A percentile compares a stretch with the other conserved stretches of the same genome.
These are phyloP conservation scores for Tachycineta bicolor DNA, from an alignment of 2,113 vertebrate genomes.

Conservation along the genomic window DNA sequence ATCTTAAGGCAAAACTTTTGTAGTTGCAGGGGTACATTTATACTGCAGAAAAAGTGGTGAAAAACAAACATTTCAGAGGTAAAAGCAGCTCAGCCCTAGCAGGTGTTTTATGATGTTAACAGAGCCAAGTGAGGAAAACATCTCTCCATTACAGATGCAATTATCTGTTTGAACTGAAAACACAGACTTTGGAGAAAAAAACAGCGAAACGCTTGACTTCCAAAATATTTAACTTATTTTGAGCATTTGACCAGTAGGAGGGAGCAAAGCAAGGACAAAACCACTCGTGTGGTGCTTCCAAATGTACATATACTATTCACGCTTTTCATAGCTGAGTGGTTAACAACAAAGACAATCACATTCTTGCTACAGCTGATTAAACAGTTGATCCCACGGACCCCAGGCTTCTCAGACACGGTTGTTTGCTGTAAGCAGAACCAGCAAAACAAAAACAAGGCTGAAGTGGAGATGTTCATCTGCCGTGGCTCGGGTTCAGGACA, in stretches of 20 bases:
- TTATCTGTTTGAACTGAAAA: conserved; percentile 32
- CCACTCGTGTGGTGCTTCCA: neutral
- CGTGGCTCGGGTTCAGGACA: neutral
- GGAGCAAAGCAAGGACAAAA: conserved; percentile 54
- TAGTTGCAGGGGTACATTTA: neutral
- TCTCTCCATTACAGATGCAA: neutral
- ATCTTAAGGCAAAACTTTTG: neutral
- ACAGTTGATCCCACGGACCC: conserved; percentile 46
- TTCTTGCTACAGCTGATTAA: conserved; percentile 69
- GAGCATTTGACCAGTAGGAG: conserved; percentile 48
- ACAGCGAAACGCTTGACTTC: neutral
- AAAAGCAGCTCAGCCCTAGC: neutral
- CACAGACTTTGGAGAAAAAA: neutral
- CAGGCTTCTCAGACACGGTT: conserved; percentile 27
- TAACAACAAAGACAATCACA: conserved; percentile 65
- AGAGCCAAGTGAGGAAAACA: neutral
- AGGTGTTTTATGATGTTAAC: conserved; percentile 9
- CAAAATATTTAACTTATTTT: conserved; percentile 51
- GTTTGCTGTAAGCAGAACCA: conserved; percentile 44
- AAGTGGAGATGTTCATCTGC: neutral
- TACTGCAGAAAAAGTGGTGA: neutral
- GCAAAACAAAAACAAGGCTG: conserved; percentile 58
- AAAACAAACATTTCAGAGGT: neutral
- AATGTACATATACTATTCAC: conserved; percentile 37
- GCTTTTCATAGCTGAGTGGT: conserved; percentile 51